These are phyloP conservation scores for Alsophila aescularia DNA, from an alignment of 2,888 invertebrate species.

Conservation along the genomic window DNA sequence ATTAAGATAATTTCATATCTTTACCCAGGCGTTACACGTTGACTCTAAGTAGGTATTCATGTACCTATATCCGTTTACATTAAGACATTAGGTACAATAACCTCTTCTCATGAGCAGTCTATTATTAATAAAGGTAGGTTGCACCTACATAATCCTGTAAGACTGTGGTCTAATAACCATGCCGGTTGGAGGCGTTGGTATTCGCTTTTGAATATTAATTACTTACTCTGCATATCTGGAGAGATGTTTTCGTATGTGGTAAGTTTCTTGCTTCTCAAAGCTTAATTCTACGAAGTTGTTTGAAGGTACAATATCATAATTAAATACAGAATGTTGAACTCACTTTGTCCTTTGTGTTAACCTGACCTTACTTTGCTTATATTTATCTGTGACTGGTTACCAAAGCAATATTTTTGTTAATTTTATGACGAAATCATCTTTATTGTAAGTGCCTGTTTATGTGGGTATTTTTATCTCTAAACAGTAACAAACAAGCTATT, in stretches of 20 bases:
- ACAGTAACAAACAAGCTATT: too few species aligned
- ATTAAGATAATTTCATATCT: too few species aligned
- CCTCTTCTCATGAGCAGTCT: conserved; percentile 19
- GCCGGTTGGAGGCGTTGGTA: conserved; percentile 33
- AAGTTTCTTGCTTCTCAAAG: neutral
- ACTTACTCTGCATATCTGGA: conserved; percentile 11
- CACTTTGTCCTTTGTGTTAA: too few species aligned
- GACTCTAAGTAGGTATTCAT: neutral
- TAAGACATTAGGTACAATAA: conserved; percentile 9
- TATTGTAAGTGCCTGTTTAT: too few species aligned
- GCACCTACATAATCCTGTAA: conserved; percentile 29
- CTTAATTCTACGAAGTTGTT: neutral
- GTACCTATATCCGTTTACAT: neutral
- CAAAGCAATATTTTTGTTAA: too few species aligned
- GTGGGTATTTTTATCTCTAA: too few species aligned
- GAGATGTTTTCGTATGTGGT: neutral
- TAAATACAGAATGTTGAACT: neutral
- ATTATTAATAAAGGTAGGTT: conserved; percentile 24
- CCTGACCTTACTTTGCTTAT: too few species aligned
- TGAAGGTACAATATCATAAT: neutral
- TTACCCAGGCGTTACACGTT: neutral
- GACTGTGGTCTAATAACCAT: conserved; percentile 18
- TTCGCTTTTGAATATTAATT: conserved; percentile 44
- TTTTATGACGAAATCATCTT: too few species aligned
- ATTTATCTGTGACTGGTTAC: too few species aligned